Conservation (phyloP, 2,888 invertebrate genomes). For the Drosophila meridionalis region DNA sequence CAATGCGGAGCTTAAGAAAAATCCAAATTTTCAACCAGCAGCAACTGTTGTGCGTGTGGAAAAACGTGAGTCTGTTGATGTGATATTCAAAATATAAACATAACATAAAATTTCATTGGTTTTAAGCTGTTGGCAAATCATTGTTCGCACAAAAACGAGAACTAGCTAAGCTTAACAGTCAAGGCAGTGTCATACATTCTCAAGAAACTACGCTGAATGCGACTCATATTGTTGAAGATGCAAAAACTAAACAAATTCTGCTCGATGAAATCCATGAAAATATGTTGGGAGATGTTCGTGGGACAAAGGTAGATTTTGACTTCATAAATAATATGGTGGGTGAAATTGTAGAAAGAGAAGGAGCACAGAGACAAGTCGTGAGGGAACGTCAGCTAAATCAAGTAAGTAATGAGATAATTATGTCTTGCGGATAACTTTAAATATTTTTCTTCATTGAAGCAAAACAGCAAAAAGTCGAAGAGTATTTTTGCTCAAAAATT, state of each 20-base stretch:
- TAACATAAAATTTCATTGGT: neutral
- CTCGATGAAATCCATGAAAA: conserved; percentile 76
- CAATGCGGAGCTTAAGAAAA: conserved; percentile 86
- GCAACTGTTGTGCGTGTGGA: conserved; percentile 86
- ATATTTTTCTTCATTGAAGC: conserved; percentile 3
- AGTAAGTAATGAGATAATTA: conserved; percentile 1
- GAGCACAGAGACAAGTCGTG: conserved; percentile 25
- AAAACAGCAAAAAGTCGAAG: conserved; percentile 74
- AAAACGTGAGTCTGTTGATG: conserved; percentile 63
- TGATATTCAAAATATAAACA: neutral
- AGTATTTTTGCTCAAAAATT: conserved; percentile 84
- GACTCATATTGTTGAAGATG: neutral
- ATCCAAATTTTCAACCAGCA: conserved; percentile 87
- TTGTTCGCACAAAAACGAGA: conserved; percentile 79
- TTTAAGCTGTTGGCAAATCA: conserved; percentile 76
- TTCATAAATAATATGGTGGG: conserved; percentile 85
- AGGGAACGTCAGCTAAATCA: neutral
- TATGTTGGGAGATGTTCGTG: conserved; percentile 64
- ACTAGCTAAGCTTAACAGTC: conserved; percentile 34
- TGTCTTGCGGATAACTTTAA: neutral
- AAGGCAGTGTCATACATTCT: neutral
- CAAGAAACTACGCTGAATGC: neutral
- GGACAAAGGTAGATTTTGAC: conserved; percentile 40
- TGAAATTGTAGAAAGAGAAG: conserved; percentile 86
- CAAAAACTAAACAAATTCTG: conserved; percentile 41